Conservation (phyloP, 2,888 invertebrate species). For the Callinectes sapidus region DNA sequence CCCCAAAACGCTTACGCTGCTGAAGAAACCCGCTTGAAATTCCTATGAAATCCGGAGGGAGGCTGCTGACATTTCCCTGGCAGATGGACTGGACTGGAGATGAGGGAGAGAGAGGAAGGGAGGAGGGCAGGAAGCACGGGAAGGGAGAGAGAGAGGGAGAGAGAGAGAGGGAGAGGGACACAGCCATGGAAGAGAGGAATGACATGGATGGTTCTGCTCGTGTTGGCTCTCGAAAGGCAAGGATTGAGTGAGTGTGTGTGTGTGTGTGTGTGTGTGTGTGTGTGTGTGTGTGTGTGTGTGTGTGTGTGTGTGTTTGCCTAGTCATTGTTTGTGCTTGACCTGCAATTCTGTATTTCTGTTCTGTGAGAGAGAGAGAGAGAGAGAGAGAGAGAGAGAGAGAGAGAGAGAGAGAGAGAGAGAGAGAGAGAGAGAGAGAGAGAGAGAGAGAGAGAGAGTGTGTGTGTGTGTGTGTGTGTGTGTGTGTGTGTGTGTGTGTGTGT, state of each 20-base stretch:
- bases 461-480: too few relatives aligned
- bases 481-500: too few relatives aligned
- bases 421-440: too few relatives aligned
- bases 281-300: too few relatives aligned
- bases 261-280: too few relatives aligned
- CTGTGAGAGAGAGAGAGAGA: too few relatives aligned
- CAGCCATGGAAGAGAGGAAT: not conserved
- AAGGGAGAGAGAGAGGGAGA: not conserved
- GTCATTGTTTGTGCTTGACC: too few relatives aligned
- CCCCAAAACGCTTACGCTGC: conserved; percentile 19
- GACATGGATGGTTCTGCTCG: not conserved
- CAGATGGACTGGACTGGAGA: conserved; percentile 4
- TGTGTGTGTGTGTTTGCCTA: too few relatives aligned
- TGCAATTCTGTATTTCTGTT: not conserved
- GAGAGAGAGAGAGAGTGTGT: too few relatives aligned
- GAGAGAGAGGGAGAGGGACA: not conserved
- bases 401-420: too few relatives aligned
- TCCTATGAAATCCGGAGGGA: conserved; percentile 16
- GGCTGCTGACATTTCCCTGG: conserved; percentile 17
- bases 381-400: too few relatives aligned
- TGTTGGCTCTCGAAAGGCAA: not conserved
- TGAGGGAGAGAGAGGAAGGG: conserved; percentile 22
- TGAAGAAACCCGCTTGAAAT: conserved; percentile 19
- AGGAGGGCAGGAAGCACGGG: not conserved
- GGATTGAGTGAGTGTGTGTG: not conserved